Percentiles rank a stretch among this genome's conserved stretches.
Evolutionary conservation across 1,140 invertebrate genomes (phyloP).

Genomic region (Gryllus bimaculatus): DNA sequence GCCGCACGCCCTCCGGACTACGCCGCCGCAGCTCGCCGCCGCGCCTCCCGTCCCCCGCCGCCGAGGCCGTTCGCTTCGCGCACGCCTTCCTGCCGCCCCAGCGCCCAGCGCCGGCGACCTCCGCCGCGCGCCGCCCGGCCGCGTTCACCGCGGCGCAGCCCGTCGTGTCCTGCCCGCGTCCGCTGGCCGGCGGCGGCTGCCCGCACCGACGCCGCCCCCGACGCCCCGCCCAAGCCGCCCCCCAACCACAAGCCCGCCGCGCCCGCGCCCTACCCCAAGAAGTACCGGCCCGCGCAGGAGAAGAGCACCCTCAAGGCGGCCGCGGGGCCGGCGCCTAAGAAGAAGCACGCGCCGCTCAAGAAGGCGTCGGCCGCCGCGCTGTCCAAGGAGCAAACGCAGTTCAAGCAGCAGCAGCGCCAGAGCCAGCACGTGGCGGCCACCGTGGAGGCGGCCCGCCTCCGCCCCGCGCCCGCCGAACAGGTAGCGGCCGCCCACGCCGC

Average conservation of each 20-base stretch:
- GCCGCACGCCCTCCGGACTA: too few species aligned
- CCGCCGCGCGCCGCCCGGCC: neutral
- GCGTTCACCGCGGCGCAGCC: neutral
- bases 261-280: neutral
- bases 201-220: neutral
- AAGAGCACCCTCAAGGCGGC: neutral
- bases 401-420: neutral
- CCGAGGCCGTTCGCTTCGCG: too few species aligned
- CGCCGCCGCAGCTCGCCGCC: too few species aligned
- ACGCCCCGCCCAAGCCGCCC: neutral
- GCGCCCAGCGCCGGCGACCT: too few species aligned
- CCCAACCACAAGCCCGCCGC: neutral
- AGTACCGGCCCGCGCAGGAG: constrained; percentile 8
- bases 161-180: neutral
- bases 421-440: neutral
- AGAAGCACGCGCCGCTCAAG: neutral
- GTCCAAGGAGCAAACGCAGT: neutral
- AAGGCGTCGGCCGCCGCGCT: neutral
- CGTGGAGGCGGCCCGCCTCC: neutral
- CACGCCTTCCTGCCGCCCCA: too few species aligned
- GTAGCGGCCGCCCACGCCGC: neutral
- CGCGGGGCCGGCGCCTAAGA: neutral
- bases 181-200: neutral
- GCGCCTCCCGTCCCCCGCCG: too few species aligned
- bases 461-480: neutral